Evolutionary conservation across 1,140 invertebrate genomes (phyloP).

Genomic region (Pachyrhynchus sulphureomaculatus): DNA sequence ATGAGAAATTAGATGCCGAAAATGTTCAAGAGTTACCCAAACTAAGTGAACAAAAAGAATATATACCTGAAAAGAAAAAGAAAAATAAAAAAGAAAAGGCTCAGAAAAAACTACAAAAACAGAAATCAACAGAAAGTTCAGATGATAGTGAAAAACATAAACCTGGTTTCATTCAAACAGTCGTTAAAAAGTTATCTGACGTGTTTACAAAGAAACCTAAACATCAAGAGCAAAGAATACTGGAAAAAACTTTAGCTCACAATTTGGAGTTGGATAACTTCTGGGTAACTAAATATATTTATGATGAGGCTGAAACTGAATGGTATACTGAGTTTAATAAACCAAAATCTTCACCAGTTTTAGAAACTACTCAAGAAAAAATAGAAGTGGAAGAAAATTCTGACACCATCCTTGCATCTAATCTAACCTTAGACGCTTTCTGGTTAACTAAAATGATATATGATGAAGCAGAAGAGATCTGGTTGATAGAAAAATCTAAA

Average conservation of each 20-base stretch:
- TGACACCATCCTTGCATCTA: slow-evolving; percentile 28
- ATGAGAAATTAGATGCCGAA: not conserved
- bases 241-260: slow-evolving; percentile 18
- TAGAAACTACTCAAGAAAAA: slow-evolving; percentile 21
- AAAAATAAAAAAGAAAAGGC: slow-evolving; percentile 30
- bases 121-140: slow-evolving; percentile 26
- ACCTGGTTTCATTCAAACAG: slow-evolving; percentile 38
- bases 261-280: slow-evolving; percentile 58
- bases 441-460: slow-evolving; percentile 64
- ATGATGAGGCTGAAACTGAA: slow-evolving; percentile 64
- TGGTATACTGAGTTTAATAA: slow-evolving; percentile 46
- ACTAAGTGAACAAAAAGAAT: not conserved
- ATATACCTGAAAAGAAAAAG: slow-evolving; percentile 11
- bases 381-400: not conserved
- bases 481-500: slow-evolving; percentile 54
- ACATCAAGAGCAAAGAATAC: slow-evolving; percentile 29
- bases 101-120: slow-evolving; percentile 22
- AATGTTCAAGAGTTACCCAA: not conserved
- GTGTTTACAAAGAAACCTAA: slow-evolving; percentile 39
- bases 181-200: slow-evolving; percentile 41
- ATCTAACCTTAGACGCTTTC: slow-evolving; percentile 55
- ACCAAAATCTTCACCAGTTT: not conserved
- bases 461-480: slow-evolving; percentile 64
- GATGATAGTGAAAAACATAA: slow-evolving; percentile 28
- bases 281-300: slow-evolving; percentile 62